These are phyloP conservation scores for Stegophylla sp. DNA, from an alignment of 2,888 invertebrate genomes.

Conservation along the genomic window DNA sequence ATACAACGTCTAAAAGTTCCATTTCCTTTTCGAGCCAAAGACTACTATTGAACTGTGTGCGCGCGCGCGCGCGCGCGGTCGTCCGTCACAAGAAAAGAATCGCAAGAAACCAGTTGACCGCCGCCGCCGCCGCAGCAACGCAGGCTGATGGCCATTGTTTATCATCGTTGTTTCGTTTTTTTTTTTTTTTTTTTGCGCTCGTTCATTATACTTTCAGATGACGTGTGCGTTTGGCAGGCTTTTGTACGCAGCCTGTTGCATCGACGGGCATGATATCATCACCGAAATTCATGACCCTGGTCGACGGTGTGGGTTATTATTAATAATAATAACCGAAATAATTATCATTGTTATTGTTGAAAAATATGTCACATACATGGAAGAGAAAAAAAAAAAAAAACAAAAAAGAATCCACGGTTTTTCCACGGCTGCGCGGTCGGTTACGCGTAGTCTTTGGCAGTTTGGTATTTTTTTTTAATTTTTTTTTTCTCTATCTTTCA, in stretches of 20 bases:
- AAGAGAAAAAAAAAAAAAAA: conserved; percentile 1
- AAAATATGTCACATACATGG: no score
- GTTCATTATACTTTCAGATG: conserved; percentile 50
- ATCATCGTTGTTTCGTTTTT: conserved; percentile 9
- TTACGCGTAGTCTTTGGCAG: not conserved
- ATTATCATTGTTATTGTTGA: no score
- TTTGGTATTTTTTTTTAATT: no score
- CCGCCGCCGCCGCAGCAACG: not conserved
- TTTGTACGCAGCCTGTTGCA: not conserved
- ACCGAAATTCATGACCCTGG: not conserved
- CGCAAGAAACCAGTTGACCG: conserved; percentile 54
- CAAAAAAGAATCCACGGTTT: not conserved
- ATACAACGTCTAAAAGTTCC: conserved; percentile 57
- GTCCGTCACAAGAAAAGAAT: not conserved
- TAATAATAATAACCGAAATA: not conserved
- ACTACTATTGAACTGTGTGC: not conserved
- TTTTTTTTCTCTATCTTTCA: no score
- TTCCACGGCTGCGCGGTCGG: not conserved
- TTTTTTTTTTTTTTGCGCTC: not conserved
- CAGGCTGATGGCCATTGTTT: conserved; percentile 45
- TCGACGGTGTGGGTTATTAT: not conserved
- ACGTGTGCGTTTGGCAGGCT: not conserved
- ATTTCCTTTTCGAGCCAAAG: conserved; percentile 44
- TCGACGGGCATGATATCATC: not conserved
- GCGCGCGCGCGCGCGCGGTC: not conserved